Percentiles rank a stretch among this genome's conserved stretches.
These are phyloP conservation scores for Polietes domitor DNA, from an alignment of 2,888 invertebrate genomes.

Conservation along the genomic window DNA sequence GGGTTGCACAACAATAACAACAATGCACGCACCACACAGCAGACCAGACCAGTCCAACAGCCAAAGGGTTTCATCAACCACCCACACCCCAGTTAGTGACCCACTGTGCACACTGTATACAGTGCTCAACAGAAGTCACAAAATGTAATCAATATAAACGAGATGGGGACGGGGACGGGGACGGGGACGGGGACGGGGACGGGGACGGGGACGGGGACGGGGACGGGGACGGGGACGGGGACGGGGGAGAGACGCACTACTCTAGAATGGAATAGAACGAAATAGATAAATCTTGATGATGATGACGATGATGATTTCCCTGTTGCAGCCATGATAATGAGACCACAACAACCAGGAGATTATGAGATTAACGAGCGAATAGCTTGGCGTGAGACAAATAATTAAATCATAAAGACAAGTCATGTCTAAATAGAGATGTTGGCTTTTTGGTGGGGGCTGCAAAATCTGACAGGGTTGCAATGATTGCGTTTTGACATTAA, in stretches of 20 bases:
- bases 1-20: conserved; percentile 26
- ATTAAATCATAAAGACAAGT: conserved; percentile 30
- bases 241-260: too few relatives aligned
- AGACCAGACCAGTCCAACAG: neutral
- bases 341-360: conserved; percentile 18
- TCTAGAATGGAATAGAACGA: too few relatives aligned
- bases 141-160: conserved; percentile 24
- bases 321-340: neutral
- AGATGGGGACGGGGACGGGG: neutral
- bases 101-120: neutral
- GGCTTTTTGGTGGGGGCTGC: neutral
- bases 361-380: conserved; percentile 2
- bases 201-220: too few relatives aligned
- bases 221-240: neutral
- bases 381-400: conserved; percentile 21
- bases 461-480: too few relatives aligned
- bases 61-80: neutral
- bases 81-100: neutral
- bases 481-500: too few relatives aligned
- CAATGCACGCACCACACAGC: neutral
- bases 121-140: conserved; percentile 19
- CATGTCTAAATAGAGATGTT: conserved; percentile 17
- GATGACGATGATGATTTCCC: too few relatives aligned
- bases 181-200: too few relatives aligned
- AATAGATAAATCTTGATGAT: conserved; percentile 23